Base-by-base conservation (phyloP, 2,888 invertebrate species). In the Torymus tubicola region DNA sequence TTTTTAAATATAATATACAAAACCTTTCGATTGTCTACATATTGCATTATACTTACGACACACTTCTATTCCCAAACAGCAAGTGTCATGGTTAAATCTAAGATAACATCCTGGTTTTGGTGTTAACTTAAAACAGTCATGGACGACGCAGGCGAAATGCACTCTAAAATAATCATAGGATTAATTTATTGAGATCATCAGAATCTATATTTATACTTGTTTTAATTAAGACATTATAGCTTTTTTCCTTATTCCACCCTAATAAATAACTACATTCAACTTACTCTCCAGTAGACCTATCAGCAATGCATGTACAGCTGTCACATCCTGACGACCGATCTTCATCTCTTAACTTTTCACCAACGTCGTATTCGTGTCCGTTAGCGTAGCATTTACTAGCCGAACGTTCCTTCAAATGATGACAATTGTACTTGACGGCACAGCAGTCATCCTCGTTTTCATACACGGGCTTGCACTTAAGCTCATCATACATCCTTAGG, bases 311-410 rank as follows among this genome's bases (percentile, higher is more conserved):
- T 0, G 0, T 1, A 76, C 89, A 89, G 0, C 21, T 85, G 57
- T 88, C 88, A 69, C 89, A 89, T n/a, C 87, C 85, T 5, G 14
- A 1, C 82, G 85, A 83, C 1, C 75, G 24, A 57, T 89, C 86
- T 67, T 87, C 88, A 0, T 82, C 73, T 18, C 10, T 71, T 2
- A 21, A 13, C 4, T 1, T 0, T 10, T 89, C 86, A 0, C 86
- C 86, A n/a, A 87, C 55, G 4, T 69, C 77, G 61, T 89, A 89
- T 14, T 61, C 84, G 14, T 86, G 71, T 1, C 82, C 85, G 42
- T 87, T 87, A 4, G 83, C 68, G 42, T 89, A 86, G 80, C 89
- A 89, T 68, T 88, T 88, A 21, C 86, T 65, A 0, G n/a, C 68
- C 0, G 84, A 76, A 60, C 85, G 78, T 0, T 42, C 50, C 8